Evolutionary conservation across 2,888 invertebrate genomes (phyloP).

Genomic region (Rhodophaea formosa): DNA sequence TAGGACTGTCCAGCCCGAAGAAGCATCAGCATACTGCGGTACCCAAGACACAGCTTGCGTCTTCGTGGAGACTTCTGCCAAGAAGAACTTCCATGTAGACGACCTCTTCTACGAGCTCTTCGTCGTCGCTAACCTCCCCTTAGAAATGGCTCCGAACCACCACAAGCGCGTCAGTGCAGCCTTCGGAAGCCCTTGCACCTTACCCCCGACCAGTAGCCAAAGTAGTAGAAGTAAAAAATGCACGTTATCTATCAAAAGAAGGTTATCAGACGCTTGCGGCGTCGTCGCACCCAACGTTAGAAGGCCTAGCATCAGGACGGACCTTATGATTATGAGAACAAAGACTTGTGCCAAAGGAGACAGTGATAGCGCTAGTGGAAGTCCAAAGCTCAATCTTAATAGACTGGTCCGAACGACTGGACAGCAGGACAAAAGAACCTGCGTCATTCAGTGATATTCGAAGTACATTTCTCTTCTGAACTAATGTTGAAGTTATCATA

Average conservation of each 20-base stretch:
- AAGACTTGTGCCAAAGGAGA: constrained; percentile 89
- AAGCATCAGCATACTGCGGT: constrained; percentile 88
- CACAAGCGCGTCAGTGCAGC: constrained; percentile 89
- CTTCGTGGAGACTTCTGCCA: constrained; percentile 92
- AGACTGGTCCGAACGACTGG: constrained; percentile 68
- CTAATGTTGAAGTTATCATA: constrained; percentile 6
- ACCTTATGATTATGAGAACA: constrained; percentile 92
- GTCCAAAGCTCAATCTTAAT: constrained; percentile 74
- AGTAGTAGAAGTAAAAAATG: constrained; percentile 86
- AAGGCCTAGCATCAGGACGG: constrained; percentile 92
- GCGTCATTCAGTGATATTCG: constrained; percentile 74
- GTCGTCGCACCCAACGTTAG: constrained; percentile 94
- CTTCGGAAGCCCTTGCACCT: constrained; percentile 88
- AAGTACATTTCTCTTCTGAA: constrained; percentile 22
- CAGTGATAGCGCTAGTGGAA: constrained; percentile 81
- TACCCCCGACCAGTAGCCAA: constrained; percentile 85
- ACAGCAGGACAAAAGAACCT: constrained; percentile 71
- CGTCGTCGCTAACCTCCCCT: constrained; percentile 89
- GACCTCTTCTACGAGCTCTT: constrained; percentile 93
- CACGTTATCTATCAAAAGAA: constrained; percentile 89
- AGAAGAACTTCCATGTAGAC: constrained; percentile 89
- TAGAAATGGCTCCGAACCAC: constrained; percentile 94
- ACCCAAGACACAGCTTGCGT: constrained; percentile 89
- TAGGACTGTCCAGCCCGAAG: constrained; percentile 89
- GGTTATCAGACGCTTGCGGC: constrained; percentile 92